phyloP scores from a whole-genome alignment of 2,113 vertebrate genomes.

The Chauna torquata region DNA sequence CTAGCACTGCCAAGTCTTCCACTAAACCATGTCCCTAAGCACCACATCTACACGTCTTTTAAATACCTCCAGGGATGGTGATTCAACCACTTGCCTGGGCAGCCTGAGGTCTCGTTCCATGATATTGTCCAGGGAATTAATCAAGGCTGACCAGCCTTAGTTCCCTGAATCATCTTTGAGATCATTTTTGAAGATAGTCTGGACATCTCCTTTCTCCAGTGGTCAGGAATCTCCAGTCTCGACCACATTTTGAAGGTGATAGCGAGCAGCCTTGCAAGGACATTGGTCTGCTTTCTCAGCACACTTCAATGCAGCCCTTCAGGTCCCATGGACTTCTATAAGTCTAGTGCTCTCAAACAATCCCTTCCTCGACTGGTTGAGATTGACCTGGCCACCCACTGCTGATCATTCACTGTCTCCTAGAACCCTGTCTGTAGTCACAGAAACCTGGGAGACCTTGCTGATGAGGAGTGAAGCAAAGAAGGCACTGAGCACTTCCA shows the following conservation, averaged over 20 bases:
- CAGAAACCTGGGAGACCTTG: neutral
- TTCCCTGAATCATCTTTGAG: neutral
- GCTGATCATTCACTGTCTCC: neutral
- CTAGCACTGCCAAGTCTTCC: too few species aligned
- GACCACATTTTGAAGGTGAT: neutral
- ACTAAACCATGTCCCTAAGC: too few species aligned
- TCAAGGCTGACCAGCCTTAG: neutral
- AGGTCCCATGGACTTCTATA: neutral
- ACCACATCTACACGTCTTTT: too few species aligned
- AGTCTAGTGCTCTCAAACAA: neutral
- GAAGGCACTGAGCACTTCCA: accelerated
- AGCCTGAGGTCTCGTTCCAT: neutral
- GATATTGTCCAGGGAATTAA: too few species aligned
- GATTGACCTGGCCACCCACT: neutral
- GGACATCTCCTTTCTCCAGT: neutral
- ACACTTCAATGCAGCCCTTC: neutral
- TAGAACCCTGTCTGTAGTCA: neutral
- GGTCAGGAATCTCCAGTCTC: neutral
- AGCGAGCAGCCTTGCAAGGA: neutral
- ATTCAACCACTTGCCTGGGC: too few species aligned
- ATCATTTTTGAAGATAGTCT: neutral
- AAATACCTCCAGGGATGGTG: too few species aligned
- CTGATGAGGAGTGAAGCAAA: neutral
- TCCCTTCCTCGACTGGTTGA: neutral
- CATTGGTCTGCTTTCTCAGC: neutral